A percentile compares a stretch with the other conserved stretches of the same genome.
Evolutionary conservation across 1,140 invertebrate species (phyloP).

Genomic region (Rhopalosiphum maidis): DNA sequence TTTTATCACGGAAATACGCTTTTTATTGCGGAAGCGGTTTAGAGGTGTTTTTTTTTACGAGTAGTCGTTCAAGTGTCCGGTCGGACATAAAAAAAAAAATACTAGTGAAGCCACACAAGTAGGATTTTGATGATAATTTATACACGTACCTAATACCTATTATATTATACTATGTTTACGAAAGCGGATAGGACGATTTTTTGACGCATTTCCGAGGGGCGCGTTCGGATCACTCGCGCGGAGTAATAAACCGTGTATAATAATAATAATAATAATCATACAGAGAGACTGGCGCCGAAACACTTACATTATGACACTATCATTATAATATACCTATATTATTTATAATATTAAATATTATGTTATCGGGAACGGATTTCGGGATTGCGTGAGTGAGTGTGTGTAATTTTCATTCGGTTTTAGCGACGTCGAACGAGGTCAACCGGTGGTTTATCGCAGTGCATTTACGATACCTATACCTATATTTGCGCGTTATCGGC

Average conservation of each 20-base stretch:
- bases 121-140: slow-evolving; percentile 43
- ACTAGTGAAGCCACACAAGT: slow-evolving; percentile 28
- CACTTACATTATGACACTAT: slow-evolving; percentile 16
- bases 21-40: slow-evolving; percentile 57
- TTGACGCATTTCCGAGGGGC: slow-evolving; percentile 32
- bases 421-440: background rate
- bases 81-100: slow-evolving; percentile 17
- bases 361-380: background rate
- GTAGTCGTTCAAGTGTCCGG: slow-evolving; percentile 45
- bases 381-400: background rate
- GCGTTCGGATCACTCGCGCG: background rate
- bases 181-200: background rate
- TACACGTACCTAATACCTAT: background rate
- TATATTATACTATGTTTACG: background rate
- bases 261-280: background rate
- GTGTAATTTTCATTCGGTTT: background rate
- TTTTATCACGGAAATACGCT: slow-evolving; percentile 39
- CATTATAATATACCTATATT: background rate
- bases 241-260: slow-evolving; percentile 2
- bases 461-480: background rate
- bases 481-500: background rate
- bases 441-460: background rate
- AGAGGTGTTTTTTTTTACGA: slow-evolving; percentile 53
- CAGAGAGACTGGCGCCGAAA: slow-evolving; percentile 34
- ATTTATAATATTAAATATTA: background rate